Evolutionary conservation across 2,888 invertebrate genomes (phyloP), one percentile per base, ranked within the genome.

Genomic region (Shargacucullia verbasci): DNA sequence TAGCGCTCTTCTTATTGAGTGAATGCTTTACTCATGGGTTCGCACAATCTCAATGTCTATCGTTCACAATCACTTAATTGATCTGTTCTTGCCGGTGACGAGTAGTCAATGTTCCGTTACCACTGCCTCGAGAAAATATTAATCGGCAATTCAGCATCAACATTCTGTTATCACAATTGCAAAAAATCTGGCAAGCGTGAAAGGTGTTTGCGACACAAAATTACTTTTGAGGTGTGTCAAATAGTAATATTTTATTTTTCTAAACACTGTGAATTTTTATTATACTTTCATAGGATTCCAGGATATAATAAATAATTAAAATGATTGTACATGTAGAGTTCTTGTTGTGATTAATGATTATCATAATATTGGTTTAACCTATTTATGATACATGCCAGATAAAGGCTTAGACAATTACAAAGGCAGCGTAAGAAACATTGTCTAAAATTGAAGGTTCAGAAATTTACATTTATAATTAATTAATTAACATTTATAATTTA

Each of bases 31-130:
- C 61, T 48, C 33, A 35, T 48, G 41, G 57, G 45, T 52, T 49
- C 46, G 38, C 43, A 70, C 49, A 70, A 59, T 78, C 59, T 58
- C 70, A 52, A 55, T 64, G 64, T 66, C 64, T 78, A 80, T 81
- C 79, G 52, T 55, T 64, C 61, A 64, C 80, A 80, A 86, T 87
- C 84, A 68, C 68, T 74, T 86, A 86, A 87, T 86, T 85, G 83
- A 85, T 87, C 82, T 80, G 55, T 78, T 76, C 55, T 59, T 67
- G 70, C 70, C 63, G 57, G 70, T 78, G 79, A 81, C 81, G 75
- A 76, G 76, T 75, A 70, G 56, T 75, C 56, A 73, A 46, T 58
- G 76, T 77, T 67, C 84, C 83, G 84, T 87, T 86, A 85, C 68
- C 59, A 72, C 52, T 68, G 57, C 25, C 34, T 58, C 52, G 65